A percentile compares a stretch with the other conserved stretches of the same genome.
phyloP scores from a whole-genome alignment of 2,113 vertebrate genomes.

The Entomyzon cyanotis region DNA sequence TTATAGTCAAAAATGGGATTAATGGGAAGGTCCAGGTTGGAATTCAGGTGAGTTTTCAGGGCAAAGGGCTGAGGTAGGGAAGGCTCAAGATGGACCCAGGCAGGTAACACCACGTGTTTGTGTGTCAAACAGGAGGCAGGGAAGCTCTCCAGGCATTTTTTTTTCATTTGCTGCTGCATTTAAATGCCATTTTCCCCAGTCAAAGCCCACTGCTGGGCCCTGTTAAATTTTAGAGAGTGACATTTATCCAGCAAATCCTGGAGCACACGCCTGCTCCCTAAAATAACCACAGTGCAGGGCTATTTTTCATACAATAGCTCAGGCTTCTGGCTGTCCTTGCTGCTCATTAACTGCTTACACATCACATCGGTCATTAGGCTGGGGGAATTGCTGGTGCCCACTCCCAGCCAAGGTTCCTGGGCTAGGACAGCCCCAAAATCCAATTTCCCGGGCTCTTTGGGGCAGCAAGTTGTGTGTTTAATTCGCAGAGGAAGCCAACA shows the following conservation, averaged over 20 bases:
- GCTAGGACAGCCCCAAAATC: not conserved
- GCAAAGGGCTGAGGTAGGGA: not conserved
- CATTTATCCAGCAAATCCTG: constrained; percentile 67
- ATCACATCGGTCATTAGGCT: not conserved
- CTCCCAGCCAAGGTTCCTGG: not conserved
- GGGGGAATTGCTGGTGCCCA: not conserved
- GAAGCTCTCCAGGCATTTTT: fast-evolving
- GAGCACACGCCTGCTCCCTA: constrained; percentile 67
- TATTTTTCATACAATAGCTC: constrained; percentile 62
- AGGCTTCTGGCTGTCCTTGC: not conserved
- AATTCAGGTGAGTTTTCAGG: not conserved
- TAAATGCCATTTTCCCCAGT: not conserved
- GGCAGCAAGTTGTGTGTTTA: not conserved
- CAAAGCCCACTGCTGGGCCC: constrained; percentile 29
- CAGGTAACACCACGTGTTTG: not conserved
- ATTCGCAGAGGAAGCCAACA: not conserved
- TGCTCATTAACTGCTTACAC: not conserved
- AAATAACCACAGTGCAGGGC: constrained; percentile 65
- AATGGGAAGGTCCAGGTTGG: not conserved
- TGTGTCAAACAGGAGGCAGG: not conserved
- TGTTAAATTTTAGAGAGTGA: constrained; percentile 67
- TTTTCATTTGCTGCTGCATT: not conserved
- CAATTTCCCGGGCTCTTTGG: not conserved
- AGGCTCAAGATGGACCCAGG: not conserved
- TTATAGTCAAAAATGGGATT: not conserved